These are phyloP conservation scores for Archivesica marissinica DNA, from an alignment of 1,140 invertebrate species.

Conservation along the genomic window DNA sequence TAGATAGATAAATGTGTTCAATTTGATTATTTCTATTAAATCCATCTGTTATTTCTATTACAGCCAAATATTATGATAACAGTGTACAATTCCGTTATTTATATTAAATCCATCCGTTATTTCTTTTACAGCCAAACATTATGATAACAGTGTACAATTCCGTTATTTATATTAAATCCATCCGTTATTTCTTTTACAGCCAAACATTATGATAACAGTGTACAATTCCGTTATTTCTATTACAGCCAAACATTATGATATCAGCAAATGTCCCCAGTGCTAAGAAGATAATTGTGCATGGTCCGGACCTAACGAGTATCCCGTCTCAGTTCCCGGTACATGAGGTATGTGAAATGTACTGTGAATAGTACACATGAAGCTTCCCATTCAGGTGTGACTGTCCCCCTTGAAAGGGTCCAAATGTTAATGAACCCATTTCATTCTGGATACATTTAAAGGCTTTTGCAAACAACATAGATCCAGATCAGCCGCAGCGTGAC, in stretches of 20 bases:
- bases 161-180: background rate
- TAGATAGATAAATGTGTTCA: too few species aligned
- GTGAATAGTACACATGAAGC: too few species aligned
- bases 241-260: constrained; percentile 93
- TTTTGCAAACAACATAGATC: too few species aligned
- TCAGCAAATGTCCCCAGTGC: constrained; percentile 99
- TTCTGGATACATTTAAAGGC: too few species aligned
- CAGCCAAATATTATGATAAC: too few species aligned
- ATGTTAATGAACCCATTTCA: too few species aligned
- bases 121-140: too few species aligned
- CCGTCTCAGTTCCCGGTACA: constrained; percentile 99
- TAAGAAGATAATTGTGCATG: constrained; percentile 99
- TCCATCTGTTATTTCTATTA: background rate
- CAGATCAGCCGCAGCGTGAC: too few species aligned
- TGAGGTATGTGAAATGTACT: constrained; percentile 87
- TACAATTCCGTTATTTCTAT: constrained; percentile 17
- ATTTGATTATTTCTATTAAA: background rate
- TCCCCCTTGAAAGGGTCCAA: too few species aligned
- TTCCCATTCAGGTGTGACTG: too few species aligned
- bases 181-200: background rate
- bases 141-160: background rate
- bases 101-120: background rate
- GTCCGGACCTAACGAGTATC: constrained; percentile 96
- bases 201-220: background rate
- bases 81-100: background rate